These are phyloP conservation scores for Rhinichthys klamathensis DNA, from an alignment of 2,113 vertebrate species.

Conservation along the genomic window DNA sequence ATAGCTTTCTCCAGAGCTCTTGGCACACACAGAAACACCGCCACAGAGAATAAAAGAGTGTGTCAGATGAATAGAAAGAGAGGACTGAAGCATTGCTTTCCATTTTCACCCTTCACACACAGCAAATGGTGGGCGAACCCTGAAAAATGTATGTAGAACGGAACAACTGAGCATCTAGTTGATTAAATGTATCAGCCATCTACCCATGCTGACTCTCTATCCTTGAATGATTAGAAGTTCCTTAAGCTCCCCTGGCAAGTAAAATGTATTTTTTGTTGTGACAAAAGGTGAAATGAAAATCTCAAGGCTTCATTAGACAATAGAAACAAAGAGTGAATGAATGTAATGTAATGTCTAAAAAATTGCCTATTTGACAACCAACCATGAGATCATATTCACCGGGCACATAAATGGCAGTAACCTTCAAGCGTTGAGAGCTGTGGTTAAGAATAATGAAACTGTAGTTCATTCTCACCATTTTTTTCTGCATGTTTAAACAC, in stretches of 20 bases:
- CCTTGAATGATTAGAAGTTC: slow-evolving; percentile 20
- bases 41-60: slow-evolving; percentile 8
- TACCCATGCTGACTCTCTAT: background rate
- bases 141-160: slow-evolving; percentile 7
- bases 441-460: background rate
- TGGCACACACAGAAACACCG: slow-evolving; percentile 17
- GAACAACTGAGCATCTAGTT: slow-evolving; percentile 1
- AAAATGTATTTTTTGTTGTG: slow-evolving; percentile 8
- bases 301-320: slow-evolving; percentile 20
- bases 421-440: background rate
- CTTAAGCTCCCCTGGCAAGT: background rate
- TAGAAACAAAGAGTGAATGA: background rate
- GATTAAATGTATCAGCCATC: slow-evolving; percentile 16
- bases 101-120: background rate
- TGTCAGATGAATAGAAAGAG: slow-evolving; percentile 11
- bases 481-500: background rate
- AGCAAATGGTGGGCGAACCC: slow-evolving; percentile 18
- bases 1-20: slow-evolving; percentile 11
- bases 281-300: slow-evolving; percentile 27
- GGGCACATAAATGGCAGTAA: background rate
- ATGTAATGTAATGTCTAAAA: background rate
- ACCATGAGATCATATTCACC: background rate
- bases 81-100: slow-evolving; percentile 9
- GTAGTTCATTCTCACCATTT: background rate
- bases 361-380: background rate